phyloP scores from a whole-genome alignment of 2,113 vertebrate genomes.

The Cercocebus atys region DNA sequence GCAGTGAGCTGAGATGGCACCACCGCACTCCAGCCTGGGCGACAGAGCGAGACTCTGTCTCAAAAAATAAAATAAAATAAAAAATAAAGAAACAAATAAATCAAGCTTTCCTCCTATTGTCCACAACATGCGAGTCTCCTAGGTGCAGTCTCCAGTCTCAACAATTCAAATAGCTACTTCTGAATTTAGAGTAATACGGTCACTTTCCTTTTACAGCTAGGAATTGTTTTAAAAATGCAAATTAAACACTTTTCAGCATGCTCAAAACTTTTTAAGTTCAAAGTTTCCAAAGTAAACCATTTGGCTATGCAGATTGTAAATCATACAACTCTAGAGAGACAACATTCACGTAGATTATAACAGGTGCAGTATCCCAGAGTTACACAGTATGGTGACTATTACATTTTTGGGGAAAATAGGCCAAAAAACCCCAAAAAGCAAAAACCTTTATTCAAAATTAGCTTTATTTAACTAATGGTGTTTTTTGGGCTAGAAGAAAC shows the following conservation, averaged over 20 bases:
- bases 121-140: not conserved
- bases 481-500: not conserved
- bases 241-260: not conserved
- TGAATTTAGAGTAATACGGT: not conserved
- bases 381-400: not conserved
- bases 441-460: not conserved
- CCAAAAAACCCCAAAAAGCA: not conserved
- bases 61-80: no score
- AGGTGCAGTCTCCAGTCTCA: not conserved
- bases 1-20: no score
- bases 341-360: not conserved
- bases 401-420: not conserved
- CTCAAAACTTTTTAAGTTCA: conserved; percentile 32
- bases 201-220: conserved; percentile 3
- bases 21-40: no score
- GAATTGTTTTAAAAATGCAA: not conserved
- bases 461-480: not conserved
- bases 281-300: conserved; percentile 5
- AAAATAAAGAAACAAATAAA: not conserved
- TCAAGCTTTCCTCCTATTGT: not conserved
- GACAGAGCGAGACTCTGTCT: no score
- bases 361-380: not conserved
- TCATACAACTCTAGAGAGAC: not conserved
- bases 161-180: not conserved
- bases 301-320: not conserved